Base-by-base conservation (phyloP, 2,797 vertebrate genomes). In the Austrolebias charrua region DNA sequence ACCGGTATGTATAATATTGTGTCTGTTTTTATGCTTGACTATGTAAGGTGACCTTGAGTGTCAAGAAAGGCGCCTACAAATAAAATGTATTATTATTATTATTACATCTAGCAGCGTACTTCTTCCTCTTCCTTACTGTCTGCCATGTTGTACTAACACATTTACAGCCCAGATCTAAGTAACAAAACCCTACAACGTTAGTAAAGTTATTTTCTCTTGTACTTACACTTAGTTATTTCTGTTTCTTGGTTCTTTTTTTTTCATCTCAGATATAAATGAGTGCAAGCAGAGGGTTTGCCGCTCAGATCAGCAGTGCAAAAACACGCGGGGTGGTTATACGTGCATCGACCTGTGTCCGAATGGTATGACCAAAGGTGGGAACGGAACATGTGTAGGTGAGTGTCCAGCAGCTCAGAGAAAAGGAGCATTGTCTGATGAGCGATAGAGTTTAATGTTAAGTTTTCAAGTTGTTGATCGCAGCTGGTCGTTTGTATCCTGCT, bases 341-440 rank as follows among this genome's bases (percentile, higher is more conserved):
- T 99, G 98, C 81, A 94, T 97, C 19, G 98, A 99, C 80, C 91
- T 99, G 62, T 99, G 98, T 82, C 95, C 95, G 7, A 91, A 35
- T 7, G 98, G 98, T 38, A 96, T 98, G 95, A 95, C 94, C 71
- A 97, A 96, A 89, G 91, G 91, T 43, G 93, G 87, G 56, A 99
- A 98, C 0, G 95, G 93, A 58, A 96, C 94, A 0, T 99, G 98
- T 68, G 48, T 94, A 48, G 98, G 98, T 99, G 78, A 92, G 96
- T 92, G 43, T 29, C 4, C 19, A 14, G 11, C 15, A 13, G 18
- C 3, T 28, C 11, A 8, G 49, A 48, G n/a, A 35, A 4, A n/a
- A 38, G 44, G 13, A 38, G n/a, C 13, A 7, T 59, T 44, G 4
- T 1, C 19, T 56, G 1, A 66, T 4, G 0, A 3, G 31, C 2